Base-by-base conservation (phyloP, 2,113 vertebrate genomes). In the Macroglossus sobrinus region DNA sequence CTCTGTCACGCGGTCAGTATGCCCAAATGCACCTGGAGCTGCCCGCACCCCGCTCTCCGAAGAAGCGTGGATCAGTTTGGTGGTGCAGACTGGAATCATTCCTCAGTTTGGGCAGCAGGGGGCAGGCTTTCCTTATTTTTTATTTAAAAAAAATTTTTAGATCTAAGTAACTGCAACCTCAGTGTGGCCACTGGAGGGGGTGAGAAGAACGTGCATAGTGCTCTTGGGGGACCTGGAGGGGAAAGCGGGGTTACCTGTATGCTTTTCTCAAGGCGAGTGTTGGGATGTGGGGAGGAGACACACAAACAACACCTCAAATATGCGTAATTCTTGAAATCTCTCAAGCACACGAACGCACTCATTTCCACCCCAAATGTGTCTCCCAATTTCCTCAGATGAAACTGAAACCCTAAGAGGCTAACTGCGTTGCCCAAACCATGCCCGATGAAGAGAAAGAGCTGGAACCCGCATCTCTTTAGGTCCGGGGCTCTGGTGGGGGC, bases 81-180 rank as follows among this genome's bases (percentile, higher is more conserved):
- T 16, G 50, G 50, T 15, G 33, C 19, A 15, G 5, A 5, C 1
- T 4, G 71, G 18, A 12, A 15, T 63, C 33, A 82, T 82, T 91
- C 63, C 43, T 21, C 84, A 4, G 0, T 0, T 7, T 78, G 4
- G 53, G 0, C 97, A 96, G 94, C 84, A 96, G 97, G 55, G 85
- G 91, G 93, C 93, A 93, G 47, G 7, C 66, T 92, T 93, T 89
- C 84, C 95, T 72, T 45, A 95, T 18, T 79, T 95, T 84, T 50
- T 16, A 50, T 16, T 18, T 43, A 9, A 11, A 50, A 15, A 15
- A 4, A 85, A 26, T 76, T 72, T 82, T 93, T 24, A 59, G 33
- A 55, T 38, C 19, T 13, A 33, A 30, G 11, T 7, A 0, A 0
- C 35, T 76, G 79, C 75, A n/a, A 1, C 66, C 61, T 84, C 55